Percentiles rank a stretch among this genome's conserved stretches.
These are phyloP conservation scores for Labrus mixtus DNA, from an alignment of 2,113 vertebrate genomes.

Conservation along the genomic window DNA sequence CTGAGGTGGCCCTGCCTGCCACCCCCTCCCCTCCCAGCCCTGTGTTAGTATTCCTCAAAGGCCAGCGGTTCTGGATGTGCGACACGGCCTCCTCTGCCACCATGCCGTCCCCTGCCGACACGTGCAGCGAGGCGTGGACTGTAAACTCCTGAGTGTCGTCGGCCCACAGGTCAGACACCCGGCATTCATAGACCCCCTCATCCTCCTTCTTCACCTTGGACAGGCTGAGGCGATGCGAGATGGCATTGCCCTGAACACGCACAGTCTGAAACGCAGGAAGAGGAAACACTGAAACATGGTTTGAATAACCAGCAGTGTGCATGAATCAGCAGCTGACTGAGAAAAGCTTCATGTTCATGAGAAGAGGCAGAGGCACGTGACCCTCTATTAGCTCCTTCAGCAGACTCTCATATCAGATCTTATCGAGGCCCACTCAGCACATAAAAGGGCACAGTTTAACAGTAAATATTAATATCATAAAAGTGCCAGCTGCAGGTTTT, in stretches of 20 bases:
- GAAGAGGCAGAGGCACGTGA: neutral
- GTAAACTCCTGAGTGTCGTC: conserved; percentile 91
- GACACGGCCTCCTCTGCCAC: conserved; percentile 94
- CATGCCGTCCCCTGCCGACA: conserved; percentile 87
- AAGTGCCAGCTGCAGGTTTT: neutral
- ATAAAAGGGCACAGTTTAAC: conserved; percentile 9
- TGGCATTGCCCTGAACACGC: conserved; percentile 94
- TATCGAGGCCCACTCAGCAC: conserved; percentile 3
- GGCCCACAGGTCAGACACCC: conserved; percentile 92
- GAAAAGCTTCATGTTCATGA: neutral
- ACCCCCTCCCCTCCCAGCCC: conserved; percentile 50
- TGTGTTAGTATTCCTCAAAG: conserved; percentile 83
- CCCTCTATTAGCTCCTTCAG: conserved; percentile 20
- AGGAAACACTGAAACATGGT: neutral
- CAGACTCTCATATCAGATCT: conserved; percentile 7
- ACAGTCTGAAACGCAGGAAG: conserved; percentile 85
- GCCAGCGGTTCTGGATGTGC: conserved; percentile 91
- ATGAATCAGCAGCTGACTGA: conserved; percentile 15
- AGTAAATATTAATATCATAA: conserved; percentile 1
- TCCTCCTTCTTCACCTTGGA: conserved; percentile 91
- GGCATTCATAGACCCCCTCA: conserved; percentile 93
- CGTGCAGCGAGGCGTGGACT: conserved; percentile 88
- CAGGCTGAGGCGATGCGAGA: conserved; percentile 93
- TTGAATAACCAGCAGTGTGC: neutral
- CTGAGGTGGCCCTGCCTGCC: conserved; percentile 75